Base-by-base conservation (phyloP, 2,113 vertebrate genomes). In the Aramus guarauna region DNA sequence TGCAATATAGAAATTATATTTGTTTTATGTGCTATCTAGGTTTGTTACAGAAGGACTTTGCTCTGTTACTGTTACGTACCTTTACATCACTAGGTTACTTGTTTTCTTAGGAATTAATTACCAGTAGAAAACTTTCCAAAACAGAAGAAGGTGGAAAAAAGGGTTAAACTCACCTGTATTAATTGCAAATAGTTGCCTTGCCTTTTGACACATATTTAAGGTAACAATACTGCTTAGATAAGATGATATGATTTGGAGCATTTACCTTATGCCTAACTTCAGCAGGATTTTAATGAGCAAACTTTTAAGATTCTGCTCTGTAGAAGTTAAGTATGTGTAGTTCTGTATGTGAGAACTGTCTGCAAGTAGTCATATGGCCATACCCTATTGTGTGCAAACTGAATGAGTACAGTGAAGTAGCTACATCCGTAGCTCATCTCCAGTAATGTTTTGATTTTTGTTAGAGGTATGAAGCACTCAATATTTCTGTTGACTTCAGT, bases 361-460 rank as follows among this genome's bases (percentile, higher is more conserved):
- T 73, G 59, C 53, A 8, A 18, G 34, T 34, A 15, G 11, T 76
- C n/a, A 11, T 2, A 0, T 13, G 55, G 72, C 41, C 4, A 0
- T 71, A 6, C 5, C 3, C 2, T 14, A 4, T 6, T 62, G 52
- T 12, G 3, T 26, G 34, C 45, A 76, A 5, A 1, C 21, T 36
- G 87, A 20, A 30, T 7, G 3, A 5, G 18, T 34, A 2, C 26
- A 21, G 2, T 27, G 50, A 59, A 36, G 14, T 19, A 2, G 26
- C 50, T 63, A 26, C 68, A 59, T 34, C 50, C 50, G 10, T 4
- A 58, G 60, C 24, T 89, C 32, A 5, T 15, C 29, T 55, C 27
- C 2, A 45, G 20, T 27, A 7, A 12, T 15, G 26, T 13, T 36
- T 41, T 59, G 15, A 3, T 48, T 83, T n/a, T 72, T 79, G 41